Evolutionary conservation across 1,140 invertebrate species (phyloP).

Genomic region (Ips typographus): DNA sequence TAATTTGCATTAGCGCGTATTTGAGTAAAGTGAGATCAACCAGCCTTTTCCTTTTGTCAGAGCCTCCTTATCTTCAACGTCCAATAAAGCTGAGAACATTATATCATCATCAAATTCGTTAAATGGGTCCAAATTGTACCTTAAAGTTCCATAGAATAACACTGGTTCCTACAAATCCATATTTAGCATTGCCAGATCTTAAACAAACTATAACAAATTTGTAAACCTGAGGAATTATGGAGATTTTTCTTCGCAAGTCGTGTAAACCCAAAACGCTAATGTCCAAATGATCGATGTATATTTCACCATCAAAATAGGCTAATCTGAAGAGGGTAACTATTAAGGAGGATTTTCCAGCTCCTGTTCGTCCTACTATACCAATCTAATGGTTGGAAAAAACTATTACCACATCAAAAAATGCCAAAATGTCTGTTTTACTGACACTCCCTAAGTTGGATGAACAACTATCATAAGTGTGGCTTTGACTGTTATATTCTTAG

Average conservation of each 20-base stretch:
- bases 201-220: no score
- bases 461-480: no score
- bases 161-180: slow-evolving; percentile 65
- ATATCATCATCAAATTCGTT: slow-evolving; percentile 56
- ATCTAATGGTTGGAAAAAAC: slow-evolving; percentile 55
- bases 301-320: slow-evolving; percentile 62
- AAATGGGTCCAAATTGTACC: slow-evolving; percentile 85
- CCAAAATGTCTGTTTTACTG: no score
- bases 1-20: background rate
- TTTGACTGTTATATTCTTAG: no score
- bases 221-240: slow-evolving; percentile 76
- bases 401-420: background rate
- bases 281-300: slow-evolving; percentile 62
- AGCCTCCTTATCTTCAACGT: slow-evolving; percentile 56
- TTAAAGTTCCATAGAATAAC: slow-evolving; percentile 74
- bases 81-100: slow-evolving; percentile 55
- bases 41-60: slow-evolving; percentile 51
- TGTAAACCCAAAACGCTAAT: slow-evolving; percentile 61
- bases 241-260: slow-evolving; percentile 67
- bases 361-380: slow-evolving; percentile 84
- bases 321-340: slow-evolving; percentile 81
- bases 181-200: slow-evolving; percentile 5
- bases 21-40: slow-evolving; percentile 5
- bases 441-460: no score
- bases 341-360: slow-evolving; percentile 90